Evolutionary conservation across 2,797 vertebrate genomes (phyloP).

Genomic region (Chelon labrosus): DNA sequence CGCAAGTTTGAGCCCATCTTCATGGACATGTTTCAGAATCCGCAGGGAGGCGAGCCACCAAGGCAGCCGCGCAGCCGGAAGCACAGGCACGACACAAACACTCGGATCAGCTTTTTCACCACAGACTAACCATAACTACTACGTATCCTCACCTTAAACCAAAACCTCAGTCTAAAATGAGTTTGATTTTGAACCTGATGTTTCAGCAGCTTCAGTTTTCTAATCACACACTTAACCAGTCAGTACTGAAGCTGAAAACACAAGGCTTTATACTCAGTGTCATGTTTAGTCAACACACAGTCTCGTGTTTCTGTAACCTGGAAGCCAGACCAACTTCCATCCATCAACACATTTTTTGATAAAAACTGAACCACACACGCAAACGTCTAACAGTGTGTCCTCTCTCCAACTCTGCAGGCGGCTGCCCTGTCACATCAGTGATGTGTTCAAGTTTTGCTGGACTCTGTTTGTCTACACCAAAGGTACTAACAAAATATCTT

Average conservation of each 20-base stretch:
- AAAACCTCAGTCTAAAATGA: too few species aligned
- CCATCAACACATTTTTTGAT: too few species aligned
- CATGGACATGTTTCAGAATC: slow-evolving; percentile 94
- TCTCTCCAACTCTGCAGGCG: slow-evolving; percentile 77
- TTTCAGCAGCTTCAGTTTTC: too few species aligned
- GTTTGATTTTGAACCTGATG: too few species aligned
- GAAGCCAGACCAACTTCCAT: too few species aligned
- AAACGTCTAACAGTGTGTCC: background rate
- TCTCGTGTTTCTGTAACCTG: too few species aligned
- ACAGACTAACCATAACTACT: too few species aligned
- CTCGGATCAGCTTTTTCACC: too few species aligned
- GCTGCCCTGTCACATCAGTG: slow-evolving; percentile 90
- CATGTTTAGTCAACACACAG: background rate
- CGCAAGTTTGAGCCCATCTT: slow-evolving; percentile 98
- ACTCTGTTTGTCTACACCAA: slow-evolving; percentile 98
- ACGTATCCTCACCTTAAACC: too few species aligned
- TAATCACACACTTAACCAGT: too few species aligned
- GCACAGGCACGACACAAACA: slow-evolving; percentile 84
- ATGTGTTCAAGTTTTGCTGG: slow-evolving; percentile 99
- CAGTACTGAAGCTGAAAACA: too few species aligned
- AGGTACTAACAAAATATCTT: slow-evolving; percentile 79
- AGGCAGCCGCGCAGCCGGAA: slow-evolving; percentile 93
- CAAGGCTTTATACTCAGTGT: background rate
- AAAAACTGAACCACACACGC: background rate
- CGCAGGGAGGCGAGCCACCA: slow-evolving; percentile 88